Base-by-base conservation (phyloP, 2,797 vertebrate species). In the Schizopygopsis malacanthus region DNA sequence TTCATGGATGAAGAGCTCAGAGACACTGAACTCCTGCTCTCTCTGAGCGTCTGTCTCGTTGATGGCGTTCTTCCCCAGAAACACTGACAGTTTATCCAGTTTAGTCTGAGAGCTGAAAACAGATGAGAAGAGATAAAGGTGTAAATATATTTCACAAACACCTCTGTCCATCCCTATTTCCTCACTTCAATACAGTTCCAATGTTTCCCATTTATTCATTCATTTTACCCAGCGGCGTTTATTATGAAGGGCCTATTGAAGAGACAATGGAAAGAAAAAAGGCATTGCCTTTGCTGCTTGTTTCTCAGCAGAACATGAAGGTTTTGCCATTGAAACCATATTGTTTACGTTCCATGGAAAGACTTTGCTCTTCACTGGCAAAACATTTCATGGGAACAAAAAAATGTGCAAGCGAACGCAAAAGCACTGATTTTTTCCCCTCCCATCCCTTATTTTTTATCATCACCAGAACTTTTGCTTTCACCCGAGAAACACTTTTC, bases 1-100 rank as follows among this genome's bases (percentile, higher is more conserved):
- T 16, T 95, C 91, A 0, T 98, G 98, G 69, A 95, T 20, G 85
- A 96, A 93, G 54, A 99, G 94, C 4, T 94, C 25, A 2, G 96
- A 94, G 41, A 97, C 97, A 37, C 90, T 86, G 91, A 98, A 97
- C 0, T 9, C 93, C 80, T 97, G 97, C 85, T 97, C 97, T 2
- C 72, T 86, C 2, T 73, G 0, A 0, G 0, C 10, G 70, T 96
- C 90, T 2, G 90, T 96, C 89, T 89, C 90, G 18, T 97, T 96
- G 81, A 96, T 89, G 1, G 77, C 84, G 0, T 95, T 94, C 63
- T 94, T 95, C 59, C 95, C 95, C 91, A 99, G 91, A 45, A 90
- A 87, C 75, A 98, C 92, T 1, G 92, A 93, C 82, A 96, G 95
- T 18, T 52, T 47, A 0, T 86, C 88, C 2, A 39, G 61, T 6